phyloP scores from a whole-genome alignment of 1,140 invertebrate genomes.

The Achroia grisella region DNA sequence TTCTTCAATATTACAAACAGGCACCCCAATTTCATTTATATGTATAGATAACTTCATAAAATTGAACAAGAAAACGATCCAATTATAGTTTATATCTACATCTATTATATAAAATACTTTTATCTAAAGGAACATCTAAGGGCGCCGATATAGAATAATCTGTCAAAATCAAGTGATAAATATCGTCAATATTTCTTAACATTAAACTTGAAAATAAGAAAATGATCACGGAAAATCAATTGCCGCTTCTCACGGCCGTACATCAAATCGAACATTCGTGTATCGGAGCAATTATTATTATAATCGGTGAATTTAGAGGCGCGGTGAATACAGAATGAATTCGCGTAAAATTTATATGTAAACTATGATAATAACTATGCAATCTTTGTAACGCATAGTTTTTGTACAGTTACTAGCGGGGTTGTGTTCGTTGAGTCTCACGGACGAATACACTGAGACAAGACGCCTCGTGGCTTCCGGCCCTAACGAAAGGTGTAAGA shows the following conservation, averaged over 20 bases:
- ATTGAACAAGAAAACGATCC: no score
- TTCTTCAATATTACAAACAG: no score
- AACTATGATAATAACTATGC: slow-evolving; percentile 65
- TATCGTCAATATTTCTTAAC: slow-evolving; percentile 21
- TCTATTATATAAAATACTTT: no score
- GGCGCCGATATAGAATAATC: no score
- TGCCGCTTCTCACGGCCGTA: slow-evolving; percentile 66
- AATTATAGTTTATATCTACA: no score
- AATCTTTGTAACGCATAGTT: slow-evolving; percentile 37
- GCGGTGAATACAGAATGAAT: slow-evolving; percentile 66
- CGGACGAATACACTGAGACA: slow-evolving; percentile 67
- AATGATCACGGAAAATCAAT: slow-evolving; percentile 60
- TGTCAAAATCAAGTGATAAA: slow-evolving; percentile 29
- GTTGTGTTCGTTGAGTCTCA: slow-evolving; percentile 52
- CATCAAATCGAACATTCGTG: slow-evolving; percentile 62
- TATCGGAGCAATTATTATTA: slow-evolving; percentile 65
- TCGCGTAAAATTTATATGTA: slow-evolving; percentile 73
- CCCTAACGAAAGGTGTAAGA: slow-evolving; percentile 71
- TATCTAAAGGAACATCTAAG: no score
- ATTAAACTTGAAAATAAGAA: slow-evolving; percentile 27
- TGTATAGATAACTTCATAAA: no score
- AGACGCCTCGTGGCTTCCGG: slow-evolving; percentile 67
- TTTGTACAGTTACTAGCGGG: slow-evolving; percentile 41
- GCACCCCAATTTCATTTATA: no score
- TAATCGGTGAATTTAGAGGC: slow-evolving; percentile 60